Evolutionary conservation across 2,888 invertebrate species (phyloP), one percentile per base, ranked within the genome.

Genomic region (Lymantria monacha): DNA sequence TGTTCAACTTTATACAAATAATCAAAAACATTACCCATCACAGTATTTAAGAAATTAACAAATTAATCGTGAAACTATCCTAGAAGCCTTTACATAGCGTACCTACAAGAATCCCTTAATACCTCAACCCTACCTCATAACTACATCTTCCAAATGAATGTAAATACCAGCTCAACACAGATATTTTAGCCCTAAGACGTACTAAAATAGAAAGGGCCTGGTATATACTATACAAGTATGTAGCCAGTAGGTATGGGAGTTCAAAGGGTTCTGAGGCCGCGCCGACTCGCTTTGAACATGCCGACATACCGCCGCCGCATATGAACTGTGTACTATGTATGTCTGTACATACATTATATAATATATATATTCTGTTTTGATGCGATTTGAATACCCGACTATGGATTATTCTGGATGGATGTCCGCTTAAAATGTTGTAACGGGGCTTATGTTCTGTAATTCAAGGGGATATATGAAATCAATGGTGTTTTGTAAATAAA

Each of bases 121-220:
- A 22, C 22, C 22, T 22, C 22, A 22, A 22, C 22, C 22, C 22
- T 22, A 22, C 5, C 22, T 22, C 22, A 22, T 22, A 22, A 22
- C 22, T 22, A 22, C 22, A 22, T 22, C 22, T 22, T 46, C 43
- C 60, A 68, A 62, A 68, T 62, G 58, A 66, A 67, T 64, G 48
- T 56, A 61, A 62, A 59, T 55, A 55, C 62, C 65, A 56, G 55
- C 61, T 65, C 61, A 52, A 67, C 63, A 67, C 61, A 66, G 61
- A 69, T 64, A 71, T 70, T 68, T 69, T 72, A 73, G 66, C 73
- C 71, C 70, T 73, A 81, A 83, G 81, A 83, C 66, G 69, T 70
- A 80, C 80, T 76, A 66, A 83, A 86, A 84, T 84, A 85, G 81
- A 83, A 82, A 77, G 83, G 82, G 41, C 41, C 72, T 30, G 72